phyloP scores from a whole-genome alignment of 1,140 invertebrate genomes.

The Heliconius nattereri region DNA sequence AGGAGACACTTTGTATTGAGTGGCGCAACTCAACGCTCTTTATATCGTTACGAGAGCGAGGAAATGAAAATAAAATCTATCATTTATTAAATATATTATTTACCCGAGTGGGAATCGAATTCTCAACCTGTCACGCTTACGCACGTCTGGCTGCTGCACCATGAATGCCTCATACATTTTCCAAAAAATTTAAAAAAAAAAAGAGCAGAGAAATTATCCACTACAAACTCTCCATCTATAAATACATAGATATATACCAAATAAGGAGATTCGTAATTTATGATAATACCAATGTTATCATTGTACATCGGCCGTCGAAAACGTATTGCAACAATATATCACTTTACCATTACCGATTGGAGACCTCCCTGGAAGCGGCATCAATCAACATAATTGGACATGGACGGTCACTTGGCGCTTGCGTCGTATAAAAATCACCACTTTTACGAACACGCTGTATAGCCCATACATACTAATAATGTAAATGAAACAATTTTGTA shows the following conservation, averaged over 20 bases:
- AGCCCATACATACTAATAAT: not conserved
- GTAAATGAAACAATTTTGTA: not conserved
- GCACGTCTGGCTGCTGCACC: no score
- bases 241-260: not conserved
- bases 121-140: no score
- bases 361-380: conserved; percentile 43
- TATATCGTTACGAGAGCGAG: no score
- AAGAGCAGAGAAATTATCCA: not conserved
- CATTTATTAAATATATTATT: no score
- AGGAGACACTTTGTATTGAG: no score
- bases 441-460: conserved; percentile 21
- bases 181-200: not conserved
- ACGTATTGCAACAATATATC: conserved; percentile 34
- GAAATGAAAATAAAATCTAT: no score
- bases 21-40: no score
- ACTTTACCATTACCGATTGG: conserved; percentile 28
- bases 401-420: conserved; percentile 40
- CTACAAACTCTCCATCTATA: not conserved
- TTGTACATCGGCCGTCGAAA: conserved; percentile 14
- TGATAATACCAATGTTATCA: conserved; percentile 14
- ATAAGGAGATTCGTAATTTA: not conserved
- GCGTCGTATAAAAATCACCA: conserved; percentile 45
- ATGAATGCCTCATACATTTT: no score
- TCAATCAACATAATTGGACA: conserved; percentile 53
- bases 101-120: no score